Evolutionary conservation across 2,113 vertebrate species (phyloP).

Genomic region (Rattus rattus): DNA sequence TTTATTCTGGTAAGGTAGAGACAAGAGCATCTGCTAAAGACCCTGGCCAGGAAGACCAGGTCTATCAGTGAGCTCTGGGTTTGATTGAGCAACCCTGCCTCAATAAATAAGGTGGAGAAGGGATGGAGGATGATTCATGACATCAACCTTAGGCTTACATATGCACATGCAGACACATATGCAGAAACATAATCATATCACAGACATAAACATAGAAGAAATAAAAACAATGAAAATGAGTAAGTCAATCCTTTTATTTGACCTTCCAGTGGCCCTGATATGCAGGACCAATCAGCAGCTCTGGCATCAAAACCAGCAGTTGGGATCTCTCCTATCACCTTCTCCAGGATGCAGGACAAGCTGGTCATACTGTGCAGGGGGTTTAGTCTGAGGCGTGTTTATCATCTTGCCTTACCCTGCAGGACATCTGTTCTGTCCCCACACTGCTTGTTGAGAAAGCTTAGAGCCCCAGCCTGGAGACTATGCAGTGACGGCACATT

Average conservation of each 20-base stretch:
- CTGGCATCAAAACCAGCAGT: neutral
- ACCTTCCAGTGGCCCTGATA: fast-evolving
- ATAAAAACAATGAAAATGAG: neutral
- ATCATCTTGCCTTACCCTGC: neutral
- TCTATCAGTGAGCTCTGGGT: neutral
- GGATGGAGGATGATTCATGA: neutral
- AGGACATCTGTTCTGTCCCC: neutral
- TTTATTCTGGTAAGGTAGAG: neutral
- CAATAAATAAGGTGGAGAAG: neutral
- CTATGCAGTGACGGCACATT: neutral
- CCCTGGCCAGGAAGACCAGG: neutral
- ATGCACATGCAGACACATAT: neutral
- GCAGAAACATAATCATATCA: neutral
- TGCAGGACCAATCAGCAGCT: neutral
- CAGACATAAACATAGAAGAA: too few relatives aligned
- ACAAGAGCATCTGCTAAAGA: neutral
- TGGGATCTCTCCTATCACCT: neutral
- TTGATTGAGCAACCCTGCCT: neutral
- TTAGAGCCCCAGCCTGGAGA: neutral
- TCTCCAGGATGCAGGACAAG: neutral
- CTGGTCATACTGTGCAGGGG: neutral
- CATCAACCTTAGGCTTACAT: neutral
- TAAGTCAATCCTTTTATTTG: neutral
- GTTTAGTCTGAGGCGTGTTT: neutral
- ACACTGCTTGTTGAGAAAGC: neutral